Conservation (phyloP, 2,113 vertebrate genomes). For the Stigmatopora argus region DNA sequence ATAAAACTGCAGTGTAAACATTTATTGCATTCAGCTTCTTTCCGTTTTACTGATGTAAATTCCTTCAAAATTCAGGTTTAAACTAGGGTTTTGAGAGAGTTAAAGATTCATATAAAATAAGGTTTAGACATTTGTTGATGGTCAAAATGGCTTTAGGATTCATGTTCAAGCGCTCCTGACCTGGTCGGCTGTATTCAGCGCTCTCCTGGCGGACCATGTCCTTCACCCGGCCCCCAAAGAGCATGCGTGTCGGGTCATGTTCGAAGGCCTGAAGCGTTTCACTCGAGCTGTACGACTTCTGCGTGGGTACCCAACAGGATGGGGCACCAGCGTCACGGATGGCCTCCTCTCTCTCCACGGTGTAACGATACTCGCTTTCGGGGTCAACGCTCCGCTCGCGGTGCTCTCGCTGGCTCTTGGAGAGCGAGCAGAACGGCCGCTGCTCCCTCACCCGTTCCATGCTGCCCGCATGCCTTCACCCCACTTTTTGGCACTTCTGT, state of each 20-base stretch:
- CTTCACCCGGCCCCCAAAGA: conserved; percentile 88
- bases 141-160: background rate
- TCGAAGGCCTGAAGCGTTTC: conserved; percentile 95
- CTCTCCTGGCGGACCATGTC: conserved; percentile 88
- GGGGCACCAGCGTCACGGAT: background rate
- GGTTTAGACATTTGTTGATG: background rate
- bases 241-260: conserved; percentile 87
- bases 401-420: conserved; percentile 84
- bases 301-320: conserved; percentile 85
- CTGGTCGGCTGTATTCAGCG: conserved; percentile 85
- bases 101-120: too few species aligned
- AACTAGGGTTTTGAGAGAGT: too few species aligned
- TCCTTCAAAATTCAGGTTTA: background rate
- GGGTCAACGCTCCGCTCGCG: conserved; percentile 53
- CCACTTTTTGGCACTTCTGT: conserved; percentile 31
- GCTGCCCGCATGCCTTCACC: conserved; percentile 81
- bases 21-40: background rate
- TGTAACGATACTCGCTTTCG: conserved; percentile 76
- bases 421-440: conserved; percentile 94
- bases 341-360: conserved; percentile 78
- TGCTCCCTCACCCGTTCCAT: conserved; percentile 98
- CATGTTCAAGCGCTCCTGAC: conserved; percentile 56
- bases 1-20: background rate
- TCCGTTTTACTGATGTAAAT: too few species aligned
- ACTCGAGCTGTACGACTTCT: conserved; percentile 97